A percentile compares a stretch with the other conserved stretches of the same genome.
phyloP scores from a whole-genome alignment of 2,797 vertebrate genomes.

The Gymnothorax javanicus region DNA sequence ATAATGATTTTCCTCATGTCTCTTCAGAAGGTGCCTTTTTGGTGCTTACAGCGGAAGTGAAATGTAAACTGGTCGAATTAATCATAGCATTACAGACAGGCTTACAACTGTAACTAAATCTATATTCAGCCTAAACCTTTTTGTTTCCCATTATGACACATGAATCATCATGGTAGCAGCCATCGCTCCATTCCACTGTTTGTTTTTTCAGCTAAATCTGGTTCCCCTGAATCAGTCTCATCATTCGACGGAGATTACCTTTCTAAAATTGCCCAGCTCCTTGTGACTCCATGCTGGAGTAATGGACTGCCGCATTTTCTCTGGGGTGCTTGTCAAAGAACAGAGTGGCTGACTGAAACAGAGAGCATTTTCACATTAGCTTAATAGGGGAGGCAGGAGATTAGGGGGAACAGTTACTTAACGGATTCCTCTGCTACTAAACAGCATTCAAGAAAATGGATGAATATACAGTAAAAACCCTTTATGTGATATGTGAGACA shows the following conservation, averaged over 20 bases:
- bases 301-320: constrained; percentile 66
- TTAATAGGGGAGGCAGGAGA: constrained; percentile 50
- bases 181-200: constrained; percentile 50
- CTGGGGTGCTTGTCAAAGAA: constrained; percentile 68
- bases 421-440: constrained; percentile 44
- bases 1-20: neutral
- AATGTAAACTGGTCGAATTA: constrained; percentile 6
- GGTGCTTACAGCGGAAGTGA: neutral
- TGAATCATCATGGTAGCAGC: constrained; percentile 6
- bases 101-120: neutral
- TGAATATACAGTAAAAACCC: constrained; percentile 32
- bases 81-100: neutral
- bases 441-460: constrained; percentile 52
- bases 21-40: neutral
- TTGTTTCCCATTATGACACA: constrained; percentile 4
- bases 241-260: constrained; percentile 75
- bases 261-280: constrained; percentile 75
- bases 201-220: constrained; percentile 29
- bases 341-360: constrained; percentile 63
- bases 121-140: neutral
- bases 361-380: constrained; percentile 55
- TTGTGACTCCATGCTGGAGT: constrained; percentile 60
- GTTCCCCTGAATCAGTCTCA: constrained; percentile 69
- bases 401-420: constrained; percentile 39
- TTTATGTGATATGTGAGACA: constrained; percentile 44